These are phyloP conservation scores for Otis tarda DNA, from an alignment of 2,113 vertebrate genomes.

Conservation along the genomic window DNA sequence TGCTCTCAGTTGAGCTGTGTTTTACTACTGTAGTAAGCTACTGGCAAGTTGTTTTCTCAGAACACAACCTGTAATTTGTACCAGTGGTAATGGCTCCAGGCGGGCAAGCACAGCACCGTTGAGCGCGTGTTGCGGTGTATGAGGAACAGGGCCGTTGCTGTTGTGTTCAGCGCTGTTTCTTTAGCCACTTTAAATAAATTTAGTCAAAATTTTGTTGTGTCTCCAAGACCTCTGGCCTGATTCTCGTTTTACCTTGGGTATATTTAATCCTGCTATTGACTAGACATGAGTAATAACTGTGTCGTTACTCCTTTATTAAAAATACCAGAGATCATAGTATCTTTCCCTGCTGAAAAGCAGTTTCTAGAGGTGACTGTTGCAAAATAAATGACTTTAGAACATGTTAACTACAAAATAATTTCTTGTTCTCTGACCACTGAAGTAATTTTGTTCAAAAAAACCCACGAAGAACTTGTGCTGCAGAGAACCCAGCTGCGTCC, in stretches of 20 bases:
- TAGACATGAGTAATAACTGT: neutral
- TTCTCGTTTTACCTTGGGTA: neutral
- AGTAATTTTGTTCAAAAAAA: neutral
- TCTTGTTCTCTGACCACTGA: neutral
- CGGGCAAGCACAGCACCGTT: neutral
- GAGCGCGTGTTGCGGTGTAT: rapidly evolving
- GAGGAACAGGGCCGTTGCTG: neutral
- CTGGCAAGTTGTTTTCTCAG: neutral
- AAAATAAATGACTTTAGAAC: neutral
- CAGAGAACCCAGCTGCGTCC: neutral
- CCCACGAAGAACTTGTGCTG: neutral
- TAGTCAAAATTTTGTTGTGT: neutral
- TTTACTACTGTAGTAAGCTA: neutral
- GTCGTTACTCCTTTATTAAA: neutral
- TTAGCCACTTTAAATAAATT: neutral
- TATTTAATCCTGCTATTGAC: neutral
- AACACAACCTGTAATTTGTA: neutral
- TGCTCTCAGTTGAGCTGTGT: neutral
- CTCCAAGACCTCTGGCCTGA: neutral
- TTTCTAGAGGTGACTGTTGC: neutral
- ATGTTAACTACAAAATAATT: neutral
- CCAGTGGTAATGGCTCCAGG: neutral
- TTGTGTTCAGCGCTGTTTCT: neutral
- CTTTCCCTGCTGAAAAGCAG: neutral
- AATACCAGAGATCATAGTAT: neutral